Evolutionary conservation across 2,888 invertebrate genomes (phyloP).

Genomic region (Dusona sp.): DNA sequence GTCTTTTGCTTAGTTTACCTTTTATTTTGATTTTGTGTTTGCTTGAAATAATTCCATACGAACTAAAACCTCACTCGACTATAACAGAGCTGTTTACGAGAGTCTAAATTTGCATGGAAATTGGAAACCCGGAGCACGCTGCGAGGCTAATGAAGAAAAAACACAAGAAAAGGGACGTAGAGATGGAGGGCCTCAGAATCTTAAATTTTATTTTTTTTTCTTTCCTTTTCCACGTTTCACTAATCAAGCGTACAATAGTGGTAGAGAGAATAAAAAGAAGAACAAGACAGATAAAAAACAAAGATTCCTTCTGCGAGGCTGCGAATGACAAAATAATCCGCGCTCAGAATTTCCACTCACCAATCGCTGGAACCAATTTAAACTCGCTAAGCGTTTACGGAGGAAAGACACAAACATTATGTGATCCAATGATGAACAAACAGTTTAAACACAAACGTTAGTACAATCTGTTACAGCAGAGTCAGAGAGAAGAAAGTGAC

Average conservation of each 20-base stretch:
- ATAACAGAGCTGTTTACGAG: constrained; percentile 23
- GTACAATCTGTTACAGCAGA: constrained; percentile 20
- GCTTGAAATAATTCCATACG: constrained; percentile 16
- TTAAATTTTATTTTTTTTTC: constrained; percentile 49
- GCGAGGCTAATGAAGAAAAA: constrained; percentile 42
- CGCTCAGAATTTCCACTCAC: constrained; percentile 68
- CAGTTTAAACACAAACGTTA: constrained; percentile 18
- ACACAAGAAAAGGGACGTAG: constrained; percentile 25
- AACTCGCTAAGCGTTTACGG: constrained; percentile 12
- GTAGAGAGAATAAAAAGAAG: not conserved
- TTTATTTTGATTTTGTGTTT: constrained; percentile 21
- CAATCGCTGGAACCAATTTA: constrained; percentile 57
- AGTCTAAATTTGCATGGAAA: constrained; percentile 46
- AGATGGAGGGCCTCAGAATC: constrained; percentile 39
- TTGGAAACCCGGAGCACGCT: constrained; percentile 66
- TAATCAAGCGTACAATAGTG: constrained; percentile 19
- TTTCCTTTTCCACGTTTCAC: constrained; percentile 30
- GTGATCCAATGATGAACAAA: not conserved
- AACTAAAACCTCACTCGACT: not conserved
- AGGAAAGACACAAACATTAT: not conserved
- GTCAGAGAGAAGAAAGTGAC: not conserved
- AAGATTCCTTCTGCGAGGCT: constrained; percentile 25
- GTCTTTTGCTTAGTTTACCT: not conserved
- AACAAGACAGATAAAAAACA: constrained; percentile 23
- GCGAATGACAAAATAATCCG: constrained; percentile 15